These are phyloP conservation scores for Melipona bicolor DNA, from an alignment of 2,888 invertebrate species.

Conservation along the genomic window DNA sequence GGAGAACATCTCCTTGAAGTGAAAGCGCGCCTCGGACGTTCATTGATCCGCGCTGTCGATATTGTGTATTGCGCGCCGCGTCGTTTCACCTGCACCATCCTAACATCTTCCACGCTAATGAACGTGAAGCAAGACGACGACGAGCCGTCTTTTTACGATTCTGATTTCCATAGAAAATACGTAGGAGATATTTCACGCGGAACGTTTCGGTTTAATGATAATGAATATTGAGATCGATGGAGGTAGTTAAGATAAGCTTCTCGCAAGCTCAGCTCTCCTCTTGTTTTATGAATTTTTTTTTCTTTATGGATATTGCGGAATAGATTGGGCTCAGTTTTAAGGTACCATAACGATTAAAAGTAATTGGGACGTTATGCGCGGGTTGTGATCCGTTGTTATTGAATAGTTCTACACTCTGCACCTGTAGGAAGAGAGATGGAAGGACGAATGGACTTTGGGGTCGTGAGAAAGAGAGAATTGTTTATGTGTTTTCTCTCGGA, in stretches of 20 bases:
- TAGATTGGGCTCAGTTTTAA: background rate
- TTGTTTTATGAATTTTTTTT: background rate
- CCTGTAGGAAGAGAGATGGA: no score
- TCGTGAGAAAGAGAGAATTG: no score
- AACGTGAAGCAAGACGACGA: background rate
- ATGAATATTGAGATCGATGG: background rate
- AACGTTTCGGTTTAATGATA: background rate
- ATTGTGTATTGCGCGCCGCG: background rate
- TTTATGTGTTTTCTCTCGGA: no score
- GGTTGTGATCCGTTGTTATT: background rate
- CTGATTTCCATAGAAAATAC: background rate
- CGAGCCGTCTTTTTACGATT: background rate
- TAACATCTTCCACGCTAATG: background rate
- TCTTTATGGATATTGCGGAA: background rate
- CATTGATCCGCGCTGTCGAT: conserved; percentile 42
- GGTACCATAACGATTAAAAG: background rate
- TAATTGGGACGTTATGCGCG: background rate
- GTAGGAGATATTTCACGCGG: background rate
- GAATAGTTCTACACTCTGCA: background rate
- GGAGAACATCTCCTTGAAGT: conserved; percentile 26
- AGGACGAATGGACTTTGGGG: no score
- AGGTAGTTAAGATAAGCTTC: background rate
- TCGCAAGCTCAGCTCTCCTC: background rate
- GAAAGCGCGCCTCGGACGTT: conserved; percentile 22
- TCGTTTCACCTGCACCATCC: conserved; percentile 1